Evolutionary conservation across 2,113 vertebrate genomes (phyloP).

Genomic region (Rhea pennata): DNA sequence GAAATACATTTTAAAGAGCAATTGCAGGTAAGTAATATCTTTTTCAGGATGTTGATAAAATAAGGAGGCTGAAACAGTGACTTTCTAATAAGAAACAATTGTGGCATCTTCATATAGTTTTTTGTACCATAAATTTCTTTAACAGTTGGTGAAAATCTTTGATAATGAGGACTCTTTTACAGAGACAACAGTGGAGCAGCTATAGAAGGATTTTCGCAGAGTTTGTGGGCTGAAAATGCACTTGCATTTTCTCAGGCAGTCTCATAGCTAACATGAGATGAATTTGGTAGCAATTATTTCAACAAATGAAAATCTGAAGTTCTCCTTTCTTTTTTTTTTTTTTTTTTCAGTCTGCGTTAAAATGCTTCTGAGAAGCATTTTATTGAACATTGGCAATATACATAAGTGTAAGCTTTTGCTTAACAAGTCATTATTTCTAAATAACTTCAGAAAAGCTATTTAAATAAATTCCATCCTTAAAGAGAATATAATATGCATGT

Average conservation of each 20-base stretch:
- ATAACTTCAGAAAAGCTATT: not conserved
- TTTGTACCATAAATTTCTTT: not conserved
- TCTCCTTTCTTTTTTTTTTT: not conserved
- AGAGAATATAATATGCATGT: not conserved
- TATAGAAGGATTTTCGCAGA: not conserved
- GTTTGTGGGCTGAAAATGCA: not conserved
- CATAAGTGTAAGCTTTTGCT: not conserved
- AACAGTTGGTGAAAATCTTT: not conserved
- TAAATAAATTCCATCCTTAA: not conserved
- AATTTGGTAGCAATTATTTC: not conserved
- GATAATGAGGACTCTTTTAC: not conserved
- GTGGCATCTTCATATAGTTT: not conserved
- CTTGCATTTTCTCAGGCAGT: not conserved
- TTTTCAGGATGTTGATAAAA: not conserved
- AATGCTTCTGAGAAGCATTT: not conserved
- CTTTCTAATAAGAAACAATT: not conserved
- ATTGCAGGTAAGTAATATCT: constrained; percentile 13
- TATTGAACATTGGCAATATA: not conserved
- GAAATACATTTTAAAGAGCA: not conserved
- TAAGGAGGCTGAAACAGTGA: not conserved
- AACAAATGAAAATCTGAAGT: not conserved
- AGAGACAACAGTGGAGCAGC: not conserved
- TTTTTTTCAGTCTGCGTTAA: not conserved
- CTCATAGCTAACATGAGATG: not conserved
- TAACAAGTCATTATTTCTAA: not conserved